These are phyloP conservation scores for Drosophila phalerata DNA, from an alignment of 2,888 invertebrate genomes.

Conservation along the genomic window DNA sequence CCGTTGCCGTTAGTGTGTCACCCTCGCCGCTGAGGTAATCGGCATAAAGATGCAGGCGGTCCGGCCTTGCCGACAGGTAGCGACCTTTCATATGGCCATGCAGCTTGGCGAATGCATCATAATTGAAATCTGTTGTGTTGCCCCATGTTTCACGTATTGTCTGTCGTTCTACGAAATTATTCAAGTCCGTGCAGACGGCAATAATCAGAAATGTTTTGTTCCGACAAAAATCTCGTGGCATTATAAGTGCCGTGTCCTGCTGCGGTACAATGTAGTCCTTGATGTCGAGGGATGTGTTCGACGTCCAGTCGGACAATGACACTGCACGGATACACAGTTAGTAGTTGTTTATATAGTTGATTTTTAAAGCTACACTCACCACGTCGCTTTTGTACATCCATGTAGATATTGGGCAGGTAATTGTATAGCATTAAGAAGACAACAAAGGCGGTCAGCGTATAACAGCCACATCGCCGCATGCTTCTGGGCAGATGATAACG, in stretches of 20 bases:
- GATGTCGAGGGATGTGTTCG: slow-evolving; percentile 90
- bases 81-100: slow-evolving; percentile 80
- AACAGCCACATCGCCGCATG: slow-evolving; percentile 67
- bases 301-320: slow-evolving; percentile 90
- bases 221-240: slow-evolving; percentile 87
- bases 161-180: slow-evolving; percentile 88
- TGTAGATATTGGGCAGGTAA: slow-evolving; percentile 78
- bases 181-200: slow-evolving; percentile 91
- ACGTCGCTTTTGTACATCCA: slow-evolving; percentile 77
- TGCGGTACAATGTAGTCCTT: slow-evolving; percentile 90
- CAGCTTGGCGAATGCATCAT: slow-evolving; percentile 80
- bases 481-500: slow-evolving; percentile 73
- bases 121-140: slow-evolving; percentile 84
- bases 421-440: slow-evolving; percentile 69
- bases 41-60: slow-evolving; percentile 72
- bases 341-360: neutral
- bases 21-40: slow-evolving; percentile 70
- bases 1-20: slow-evolving; percentile 48
- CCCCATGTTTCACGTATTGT: slow-evolving; percentile 85
- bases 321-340: slow-evolving; percentile 72
- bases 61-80: slow-evolving; percentile 75
- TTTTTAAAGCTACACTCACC: slow-evolving; percentile 61
- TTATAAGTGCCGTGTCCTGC: slow-evolving; percentile 89
- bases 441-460: slow-evolving; percentile 61
- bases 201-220: slow-evolving; percentile 88